Evolutionary conservation across 2,113 vertebrate genomes (phyloP).

Genomic region (Ranitomeya variabilis): DNA sequence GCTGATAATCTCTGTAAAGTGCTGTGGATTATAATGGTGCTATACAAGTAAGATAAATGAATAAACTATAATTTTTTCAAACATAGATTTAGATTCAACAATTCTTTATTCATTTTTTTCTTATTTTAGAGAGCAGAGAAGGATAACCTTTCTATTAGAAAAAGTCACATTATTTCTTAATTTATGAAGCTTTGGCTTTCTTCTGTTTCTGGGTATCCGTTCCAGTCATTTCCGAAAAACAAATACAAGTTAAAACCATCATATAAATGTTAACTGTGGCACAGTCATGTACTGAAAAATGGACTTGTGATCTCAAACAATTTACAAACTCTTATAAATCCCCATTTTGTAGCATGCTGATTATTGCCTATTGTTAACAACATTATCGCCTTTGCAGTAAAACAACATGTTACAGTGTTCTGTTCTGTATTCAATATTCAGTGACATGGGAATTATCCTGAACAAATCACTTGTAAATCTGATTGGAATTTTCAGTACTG

Average conservation of each 20-base stretch:
- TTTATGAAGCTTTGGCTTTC: not conserved
- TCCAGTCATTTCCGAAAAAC: not conserved
- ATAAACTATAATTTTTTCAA: not conserved
- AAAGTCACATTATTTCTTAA: not conserved
- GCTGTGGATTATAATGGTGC: too few relatives aligned
- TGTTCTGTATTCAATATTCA: not conserved
- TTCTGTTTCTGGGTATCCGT: not conserved
- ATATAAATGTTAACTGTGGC: not conserved
- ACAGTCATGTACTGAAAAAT: constrained; percentile 7
- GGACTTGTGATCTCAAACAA: not conserved
- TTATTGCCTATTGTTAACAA: constrained; percentile 19
- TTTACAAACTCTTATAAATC: constrained; percentile 6
- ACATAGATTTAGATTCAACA: not conserved
- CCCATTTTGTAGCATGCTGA: constrained; percentile 31
- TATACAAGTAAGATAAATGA: too few relatives aligned
- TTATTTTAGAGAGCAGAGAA: not conserved
- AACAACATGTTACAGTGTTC: not conserved
- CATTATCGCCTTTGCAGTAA: constrained; percentile 9
- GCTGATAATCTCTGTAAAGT: too few relatives aligned
- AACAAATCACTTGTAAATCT: not conserved
- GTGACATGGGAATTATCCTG: not conserved
- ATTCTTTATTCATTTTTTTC: not conserved
- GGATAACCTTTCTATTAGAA: not conserved
- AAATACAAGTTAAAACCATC: not conserved
- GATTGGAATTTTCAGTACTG: not conserved